Base-by-base conservation (phyloP, 2,113 vertebrate genomes). In the Acanthisitta chloris region DNA sequence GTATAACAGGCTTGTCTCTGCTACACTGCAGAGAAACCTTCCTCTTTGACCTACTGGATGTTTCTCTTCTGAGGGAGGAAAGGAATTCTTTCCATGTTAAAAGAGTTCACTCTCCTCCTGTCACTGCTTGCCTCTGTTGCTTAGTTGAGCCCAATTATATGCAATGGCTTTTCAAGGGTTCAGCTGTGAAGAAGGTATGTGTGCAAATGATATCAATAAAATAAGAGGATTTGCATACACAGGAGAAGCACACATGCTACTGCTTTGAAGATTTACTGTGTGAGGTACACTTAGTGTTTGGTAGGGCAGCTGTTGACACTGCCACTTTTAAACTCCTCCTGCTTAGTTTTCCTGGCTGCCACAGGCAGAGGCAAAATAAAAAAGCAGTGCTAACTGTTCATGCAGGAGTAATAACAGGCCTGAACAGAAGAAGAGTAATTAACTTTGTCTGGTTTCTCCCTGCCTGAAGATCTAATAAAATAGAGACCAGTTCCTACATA, bases 401-500 rank as follows among this genome's bases (percentile, higher is more conserved):
- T 87, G 95, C 94, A 96, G 96, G 91, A 96, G 86, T 97, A 97
- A 97, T 97, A 94, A 97, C 65, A 96, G 92, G 86, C 94, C 95
- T 96, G 95, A 97, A 94, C 90, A 95, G 96, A 97, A 94, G 93
- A 97, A 97, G 96, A 97, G 94, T 95, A 97, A 97, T 98, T 97
- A 97, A 96, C 94, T 98, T 97, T 96, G 96, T 97, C 95, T 98
- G 92, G 74, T 89, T 97, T 94, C 94, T 93, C 79, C 89, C 80
- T 90, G 90, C 85, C 89, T 11, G 76, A 89, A 95, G 96, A 93
- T 51, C 67, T 88, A 81, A 71, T 86, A 81, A 96, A 96, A 94
- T 55, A 92, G 86, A 94, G 77, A 92, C 77, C 73, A 54, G 10
- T 46, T 78, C 74, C 86, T 93, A 34, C 4, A 5, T 20, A 29